A percentile compares a stretch with the other conserved stretches of the same genome.
Conservation (phyloP, 2,888 invertebrate species). For the Agriopis aurantiaria region DNA sequence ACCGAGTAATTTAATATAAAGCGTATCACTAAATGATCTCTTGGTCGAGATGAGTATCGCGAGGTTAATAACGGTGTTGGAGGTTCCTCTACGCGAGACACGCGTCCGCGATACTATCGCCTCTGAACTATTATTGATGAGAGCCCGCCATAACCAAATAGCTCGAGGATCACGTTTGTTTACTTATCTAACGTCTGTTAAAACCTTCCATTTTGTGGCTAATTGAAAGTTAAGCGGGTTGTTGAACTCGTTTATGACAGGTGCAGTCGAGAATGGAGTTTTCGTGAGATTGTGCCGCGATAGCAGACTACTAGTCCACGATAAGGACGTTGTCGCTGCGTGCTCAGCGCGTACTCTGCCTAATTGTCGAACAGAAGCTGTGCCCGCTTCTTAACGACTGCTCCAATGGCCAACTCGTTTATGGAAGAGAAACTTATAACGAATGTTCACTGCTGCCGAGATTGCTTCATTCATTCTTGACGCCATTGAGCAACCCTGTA, state of each 20-base stretch:
- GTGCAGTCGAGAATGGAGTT: slow-evolving; percentile 80
- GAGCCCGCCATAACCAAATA: slow-evolving; percentile 81
- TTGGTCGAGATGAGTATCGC: slow-evolving; percentile 80
- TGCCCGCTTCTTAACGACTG: slow-evolving; percentile 60
- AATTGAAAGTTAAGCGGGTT: slow-evolving; percentile 73
- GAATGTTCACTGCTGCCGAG: slow-evolving; percentile 73
- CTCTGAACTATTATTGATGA: slow-evolving; percentile 83
- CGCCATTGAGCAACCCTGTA: slow-evolving; percentile 69
- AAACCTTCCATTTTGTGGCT: slow-evolving; percentile 71
- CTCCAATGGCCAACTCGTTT: slow-evolving; percentile 68
- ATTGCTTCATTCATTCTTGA: slow-evolving; percentile 83
- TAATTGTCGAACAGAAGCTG: slow-evolving; percentile 83
- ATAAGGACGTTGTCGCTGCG: slow-evolving; percentile 68
- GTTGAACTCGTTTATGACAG: slow-evolving; percentile 79
- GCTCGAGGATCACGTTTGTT: slow-evolving; percentile 82
- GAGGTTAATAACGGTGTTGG: slow-evolving; percentile 84
- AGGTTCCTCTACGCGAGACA: slow-evolving; percentile 79
- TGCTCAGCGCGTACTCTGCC: slow-evolving; percentile 63
- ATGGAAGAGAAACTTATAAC: slow-evolving; percentile 78
- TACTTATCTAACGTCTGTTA: slow-evolving; percentile 77
- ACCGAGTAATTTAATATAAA: slow-evolving; percentile 87
- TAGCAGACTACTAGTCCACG: slow-evolving; percentile 72
- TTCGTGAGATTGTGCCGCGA: slow-evolving; percentile 83
- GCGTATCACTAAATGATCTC: slow-evolving; percentile 86
- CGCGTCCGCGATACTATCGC: slow-evolving; percentile 83